Percentiles rank a stretch among this genome's conserved stretches.
phyloP scores from a whole-genome alignment of 2,888 invertebrate genomes.

The Malthinus seriepunctatus region DNA sequence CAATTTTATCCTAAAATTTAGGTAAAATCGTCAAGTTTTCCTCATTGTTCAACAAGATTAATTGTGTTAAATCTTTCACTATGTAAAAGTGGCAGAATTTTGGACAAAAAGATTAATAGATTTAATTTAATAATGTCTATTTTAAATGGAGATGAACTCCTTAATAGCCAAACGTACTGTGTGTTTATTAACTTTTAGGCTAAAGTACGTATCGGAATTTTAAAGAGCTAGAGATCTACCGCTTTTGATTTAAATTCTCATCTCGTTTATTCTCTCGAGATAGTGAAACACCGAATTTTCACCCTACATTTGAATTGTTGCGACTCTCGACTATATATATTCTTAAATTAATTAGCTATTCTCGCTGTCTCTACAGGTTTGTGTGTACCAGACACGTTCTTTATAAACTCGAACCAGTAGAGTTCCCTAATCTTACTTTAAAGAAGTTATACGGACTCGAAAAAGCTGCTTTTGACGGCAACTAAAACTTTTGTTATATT shows the following conservation, averaged over 20 bases:
- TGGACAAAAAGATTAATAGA: slow-evolving; percentile 35
- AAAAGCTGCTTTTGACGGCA: slow-evolving; percentile 3
- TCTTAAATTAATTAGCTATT: slow-evolving; percentile 5
- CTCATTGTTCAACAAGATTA: slow-evolving; percentile 20
- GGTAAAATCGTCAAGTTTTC: slow-evolving; percentile 13
- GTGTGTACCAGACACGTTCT: slow-evolving; percentile 4
- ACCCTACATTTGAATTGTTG: slow-evolving; percentile 16
- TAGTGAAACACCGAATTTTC: slow-evolving; percentile 10
- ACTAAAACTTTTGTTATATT: not conserved
- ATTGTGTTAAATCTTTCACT: slow-evolving; percentile 18
- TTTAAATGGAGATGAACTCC: slow-evolving; percentile 27
- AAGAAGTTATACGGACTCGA: slow-evolving; percentile 1
- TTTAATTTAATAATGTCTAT: slow-evolving; percentile 40
- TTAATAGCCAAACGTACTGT: slow-evolving; percentile 23
- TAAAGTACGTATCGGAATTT: slow-evolving; percentile 29
- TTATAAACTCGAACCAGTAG: not conserved
- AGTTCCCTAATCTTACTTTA: not conserved
- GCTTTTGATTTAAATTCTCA: slow-evolving; percentile 24
- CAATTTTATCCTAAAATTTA: slow-evolving; percentile 4
- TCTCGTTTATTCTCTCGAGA: slow-evolving; percentile 14
- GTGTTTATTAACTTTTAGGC: slow-evolving; percentile 27
- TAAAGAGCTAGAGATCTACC: slow-evolving; percentile 19
- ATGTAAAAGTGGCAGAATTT: slow-evolving; percentile 13
- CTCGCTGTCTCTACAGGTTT: slow-evolving; percentile 7
- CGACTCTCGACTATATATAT: slow-evolving; percentile 2